Conservation (phyloP, 2,797 vertebrate species). For the Clarias platycephalus region DNA sequence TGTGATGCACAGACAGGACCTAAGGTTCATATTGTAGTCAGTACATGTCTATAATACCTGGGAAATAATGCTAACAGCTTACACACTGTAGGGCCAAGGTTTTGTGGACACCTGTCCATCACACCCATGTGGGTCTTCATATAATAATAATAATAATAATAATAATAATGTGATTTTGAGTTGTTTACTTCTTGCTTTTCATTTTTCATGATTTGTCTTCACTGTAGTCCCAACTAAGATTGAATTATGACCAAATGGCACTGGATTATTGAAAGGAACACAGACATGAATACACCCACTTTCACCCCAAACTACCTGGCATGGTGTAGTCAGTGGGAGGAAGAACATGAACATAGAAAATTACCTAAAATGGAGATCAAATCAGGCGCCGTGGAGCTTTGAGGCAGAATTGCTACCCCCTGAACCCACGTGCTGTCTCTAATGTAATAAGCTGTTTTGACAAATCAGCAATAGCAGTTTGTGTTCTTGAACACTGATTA, state of each 20-base stretch:
- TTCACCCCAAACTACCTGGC: not conserved
- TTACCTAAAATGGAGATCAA: not conserved
- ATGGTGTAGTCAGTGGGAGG: not conserved
- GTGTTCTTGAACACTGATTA: not conserved
- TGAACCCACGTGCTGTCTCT: not conserved
- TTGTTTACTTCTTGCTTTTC: constrained; percentile 8
- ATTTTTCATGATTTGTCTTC: not conserved
- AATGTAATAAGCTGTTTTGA: not conserved
- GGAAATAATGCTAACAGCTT: not conserved
- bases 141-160: not conserved
- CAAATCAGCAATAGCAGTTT: not conserved
- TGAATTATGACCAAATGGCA: not conserved
- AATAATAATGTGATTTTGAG: not conserved
- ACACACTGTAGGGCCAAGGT: not conserved
- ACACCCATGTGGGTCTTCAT: not conserved
- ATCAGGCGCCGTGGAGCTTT: not conserved
- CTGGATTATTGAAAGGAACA: not conserved
- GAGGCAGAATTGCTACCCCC: not conserved
- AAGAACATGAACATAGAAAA: not conserved
- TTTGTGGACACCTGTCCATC: not conserved
- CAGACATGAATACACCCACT: not conserved
- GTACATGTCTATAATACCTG: not conserved
- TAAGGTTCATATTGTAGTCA: not conserved
- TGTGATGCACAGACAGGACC: not conserved
- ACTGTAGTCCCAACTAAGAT: not conserved